Evolutionary conservation across 2,888 invertebrate genomes (phyloP).

Genomic region (Latheticus oryzae): DNA sequence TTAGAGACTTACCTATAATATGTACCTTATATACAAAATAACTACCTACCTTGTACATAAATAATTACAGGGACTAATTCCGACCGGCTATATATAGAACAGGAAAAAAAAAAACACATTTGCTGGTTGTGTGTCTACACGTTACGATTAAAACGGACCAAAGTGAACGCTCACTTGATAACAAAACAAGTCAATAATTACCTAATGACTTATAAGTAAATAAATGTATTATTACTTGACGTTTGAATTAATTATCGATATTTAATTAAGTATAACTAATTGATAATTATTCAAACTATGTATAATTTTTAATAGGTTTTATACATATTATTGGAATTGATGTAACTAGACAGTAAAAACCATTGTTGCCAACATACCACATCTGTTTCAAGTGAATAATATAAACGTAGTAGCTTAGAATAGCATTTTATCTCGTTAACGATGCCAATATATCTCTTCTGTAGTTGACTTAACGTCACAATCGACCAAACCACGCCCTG

Average conservation of each 20-base stretch:
- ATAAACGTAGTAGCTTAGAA: constrained; percentile 31
- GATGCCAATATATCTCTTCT: constrained; percentile 49
- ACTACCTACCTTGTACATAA: constrained; percentile 44
- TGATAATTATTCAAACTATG: not conserved
- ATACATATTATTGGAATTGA: constrained; percentile 5
- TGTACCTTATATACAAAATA: constrained; percentile 34
- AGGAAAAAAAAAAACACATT: constrained; percentile 45
- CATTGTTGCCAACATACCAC: too few relatives aligned
- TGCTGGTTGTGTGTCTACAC: constrained; percentile 44
- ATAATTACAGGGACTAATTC: constrained; percentile 45
- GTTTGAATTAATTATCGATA: constrained; percentile 1
- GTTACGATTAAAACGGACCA: constrained; percentile 30
- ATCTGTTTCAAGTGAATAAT: constrained; percentile 4
- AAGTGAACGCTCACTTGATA: not conserved
- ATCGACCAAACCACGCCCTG: constrained; percentile 42
- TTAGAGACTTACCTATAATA: constrained; percentile 23
- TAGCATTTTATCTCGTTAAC: constrained; percentile 58
- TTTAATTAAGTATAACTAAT: not conserved
- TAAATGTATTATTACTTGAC: not conserved
- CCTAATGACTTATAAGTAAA: constrained; percentile 1
- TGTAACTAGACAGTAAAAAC: too few relatives aligned
- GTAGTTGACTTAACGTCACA: constrained; percentile 11
- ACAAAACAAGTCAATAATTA: constrained; percentile 1
- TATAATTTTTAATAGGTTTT: too few relatives aligned
- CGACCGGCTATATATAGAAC: constrained; percentile 46